These are phyloP conservation scores for Cepaea nemoralis DNA, from an alignment of 1,140 invertebrate species.

Conservation along the genomic window DNA sequence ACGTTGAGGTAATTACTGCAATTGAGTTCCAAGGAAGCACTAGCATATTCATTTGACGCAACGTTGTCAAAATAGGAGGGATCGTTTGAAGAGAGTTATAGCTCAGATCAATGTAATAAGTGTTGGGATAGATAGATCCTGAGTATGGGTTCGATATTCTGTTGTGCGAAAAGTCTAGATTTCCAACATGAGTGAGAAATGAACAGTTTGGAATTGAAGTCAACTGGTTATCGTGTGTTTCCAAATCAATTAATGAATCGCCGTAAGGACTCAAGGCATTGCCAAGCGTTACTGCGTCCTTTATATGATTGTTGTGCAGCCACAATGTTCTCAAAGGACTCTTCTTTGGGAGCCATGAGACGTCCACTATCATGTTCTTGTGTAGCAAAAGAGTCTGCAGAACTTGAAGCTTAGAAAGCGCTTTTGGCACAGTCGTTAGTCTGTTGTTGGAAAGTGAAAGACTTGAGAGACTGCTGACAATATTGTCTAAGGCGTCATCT, in stretches of 20 bases:
- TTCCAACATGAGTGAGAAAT: neutral
- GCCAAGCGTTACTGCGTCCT: neutral
- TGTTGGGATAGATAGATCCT: neutral
- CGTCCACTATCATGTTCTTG: neutral
- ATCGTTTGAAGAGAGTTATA: neutral
- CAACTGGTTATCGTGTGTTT: neutral
- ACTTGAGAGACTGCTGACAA: neutral
- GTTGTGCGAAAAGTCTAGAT: neutral
- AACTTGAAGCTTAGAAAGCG: neutral
- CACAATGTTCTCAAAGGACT: neutral
- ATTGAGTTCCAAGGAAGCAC: neutral
- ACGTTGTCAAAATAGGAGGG: neutral
- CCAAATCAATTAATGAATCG: neutral
- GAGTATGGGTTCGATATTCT: neutral
- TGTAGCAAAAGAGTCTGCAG: neutral
- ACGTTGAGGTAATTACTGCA: neutral
- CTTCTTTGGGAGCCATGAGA: neutral
- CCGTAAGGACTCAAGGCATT: neutral
- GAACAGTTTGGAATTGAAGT: neutral
- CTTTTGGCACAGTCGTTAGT: neutral
- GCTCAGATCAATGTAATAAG: neutral
- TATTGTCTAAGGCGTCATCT: neutral
- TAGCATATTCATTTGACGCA: neutral
- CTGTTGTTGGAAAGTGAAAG: neutral
- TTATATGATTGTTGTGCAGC: neutral